Evolutionary conservation across 2,888 invertebrate species (phyloP).

Genomic region (Stenolophus ochropezus): DNA sequence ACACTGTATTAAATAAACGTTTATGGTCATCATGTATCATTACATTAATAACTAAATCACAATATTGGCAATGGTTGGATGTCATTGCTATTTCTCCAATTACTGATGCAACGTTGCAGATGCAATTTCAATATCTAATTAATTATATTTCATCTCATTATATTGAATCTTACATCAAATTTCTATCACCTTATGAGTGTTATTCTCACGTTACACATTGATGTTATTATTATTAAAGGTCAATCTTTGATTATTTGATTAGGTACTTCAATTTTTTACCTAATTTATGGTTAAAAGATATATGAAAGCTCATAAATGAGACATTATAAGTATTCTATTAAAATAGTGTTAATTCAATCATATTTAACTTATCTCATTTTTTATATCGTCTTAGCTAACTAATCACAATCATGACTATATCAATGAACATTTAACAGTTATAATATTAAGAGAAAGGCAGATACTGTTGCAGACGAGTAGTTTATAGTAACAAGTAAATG

Average conservation of each 20-base stretch:
- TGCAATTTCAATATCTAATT: constrained; percentile 13
- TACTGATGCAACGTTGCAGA: constrained; percentile 8
- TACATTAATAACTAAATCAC: constrained; percentile 1
- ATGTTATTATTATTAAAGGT: not conserved
- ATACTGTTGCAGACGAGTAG: not conserved
- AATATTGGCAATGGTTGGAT: constrained; percentile 4
- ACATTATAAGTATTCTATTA: no score
- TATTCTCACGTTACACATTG: not conserved
- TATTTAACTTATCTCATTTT: no score
- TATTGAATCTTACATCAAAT: not conserved
- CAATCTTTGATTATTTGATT: not conserved
- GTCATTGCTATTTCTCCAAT: not conserved
- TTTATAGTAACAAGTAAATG: not conserved
- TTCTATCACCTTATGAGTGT: not conserved
- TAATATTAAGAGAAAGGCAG: not conserved
- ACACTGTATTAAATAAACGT: not conserved
- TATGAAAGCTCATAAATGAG: no score
- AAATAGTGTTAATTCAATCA: no score
- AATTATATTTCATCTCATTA: constrained; percentile 7
- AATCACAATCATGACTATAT: not conserved
- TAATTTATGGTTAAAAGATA: no score
- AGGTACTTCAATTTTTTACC: no score
- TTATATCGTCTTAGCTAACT: no score
- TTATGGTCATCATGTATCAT: not conserved
- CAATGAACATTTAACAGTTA: not conserved